These are phyloP conservation scores for Tauraco hartlaubi DNA, from an alignment of 2,797 vertebrate species.

Conservation along the genomic window DNA sequence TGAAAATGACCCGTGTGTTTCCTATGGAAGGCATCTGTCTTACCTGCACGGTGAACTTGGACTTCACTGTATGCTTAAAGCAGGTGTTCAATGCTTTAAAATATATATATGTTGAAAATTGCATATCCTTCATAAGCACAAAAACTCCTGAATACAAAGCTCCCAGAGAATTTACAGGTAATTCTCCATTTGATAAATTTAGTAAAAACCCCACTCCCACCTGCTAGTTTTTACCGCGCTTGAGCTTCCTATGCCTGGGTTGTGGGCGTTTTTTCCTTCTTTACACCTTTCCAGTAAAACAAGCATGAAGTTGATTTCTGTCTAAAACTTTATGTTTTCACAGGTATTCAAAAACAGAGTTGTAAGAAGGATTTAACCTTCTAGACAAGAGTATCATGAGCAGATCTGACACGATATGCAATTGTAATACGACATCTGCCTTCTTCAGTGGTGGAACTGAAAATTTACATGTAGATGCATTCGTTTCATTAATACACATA, in stretches of 20 bases:
- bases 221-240: background rate
- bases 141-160: background rate
- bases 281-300: background rate
- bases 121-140: background rate
- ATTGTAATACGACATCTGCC: background rate
- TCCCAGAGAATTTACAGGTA: background rate
- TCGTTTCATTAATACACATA: background rate
- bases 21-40: background rate
- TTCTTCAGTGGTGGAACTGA: background rate
- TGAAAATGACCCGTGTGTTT: background rate
- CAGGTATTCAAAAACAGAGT: background rate
- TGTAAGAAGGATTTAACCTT: background rate
- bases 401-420: background rate
- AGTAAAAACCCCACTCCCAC: background rate
- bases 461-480: background rate
- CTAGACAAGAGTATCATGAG: background rate
- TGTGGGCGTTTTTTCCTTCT: background rate
- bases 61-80: background rate
- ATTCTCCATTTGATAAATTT: accelerated
- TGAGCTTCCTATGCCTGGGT: background rate
- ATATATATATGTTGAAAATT: background rate
- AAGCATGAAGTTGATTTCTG: background rate
- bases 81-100: background rate
- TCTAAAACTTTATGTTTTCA: background rate
- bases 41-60: background rate